Evolutionary conservation across 2,797 vertebrate genomes (phyloP).

Genomic region (Sylvia borin): DNA sequence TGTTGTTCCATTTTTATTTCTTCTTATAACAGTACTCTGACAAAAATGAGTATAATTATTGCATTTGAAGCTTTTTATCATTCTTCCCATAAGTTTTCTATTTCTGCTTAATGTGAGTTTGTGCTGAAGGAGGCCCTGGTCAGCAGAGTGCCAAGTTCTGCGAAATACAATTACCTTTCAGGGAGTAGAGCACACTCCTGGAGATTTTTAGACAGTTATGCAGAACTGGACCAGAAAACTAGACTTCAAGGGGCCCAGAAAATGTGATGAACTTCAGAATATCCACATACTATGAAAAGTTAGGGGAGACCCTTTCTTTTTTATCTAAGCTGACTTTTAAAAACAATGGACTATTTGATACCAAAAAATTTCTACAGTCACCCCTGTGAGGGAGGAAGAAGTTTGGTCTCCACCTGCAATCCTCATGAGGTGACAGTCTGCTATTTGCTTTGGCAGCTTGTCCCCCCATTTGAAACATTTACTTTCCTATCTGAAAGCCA

Average conservation of each 20-base stretch:
- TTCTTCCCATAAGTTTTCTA: not conserved
- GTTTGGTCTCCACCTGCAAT: not conserved
- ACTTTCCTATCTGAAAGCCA: not conserved
- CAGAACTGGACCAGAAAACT: not conserved
- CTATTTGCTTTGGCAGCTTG: not conserved
- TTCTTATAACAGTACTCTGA: not conserved
- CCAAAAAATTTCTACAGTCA: not conserved
- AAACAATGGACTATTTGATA: not conserved
- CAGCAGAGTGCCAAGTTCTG: not conserved
- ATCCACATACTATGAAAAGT: not conserved
- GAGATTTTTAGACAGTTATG: not conserved
- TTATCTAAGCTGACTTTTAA: not conserved
- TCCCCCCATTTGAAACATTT: not conserved
- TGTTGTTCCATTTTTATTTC: constrained; percentile 2
- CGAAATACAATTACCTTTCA: not conserved
- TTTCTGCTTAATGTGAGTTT: not conserved
- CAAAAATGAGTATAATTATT: not conserved
- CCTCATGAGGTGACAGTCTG: not conserved
- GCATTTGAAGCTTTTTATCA: not conserved
- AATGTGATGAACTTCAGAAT: not conserved
- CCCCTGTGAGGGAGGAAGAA: not conserved
- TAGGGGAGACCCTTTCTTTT: not conserved
- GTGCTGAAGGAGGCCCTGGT: not conserved
- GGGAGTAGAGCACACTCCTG: fast-evolving
- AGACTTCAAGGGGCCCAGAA: not conserved